These are phyloP conservation scores for Liparis tanakae DNA, from an alignment of 2,797 vertebrate genomes.

Conservation along the genomic window DNA sequence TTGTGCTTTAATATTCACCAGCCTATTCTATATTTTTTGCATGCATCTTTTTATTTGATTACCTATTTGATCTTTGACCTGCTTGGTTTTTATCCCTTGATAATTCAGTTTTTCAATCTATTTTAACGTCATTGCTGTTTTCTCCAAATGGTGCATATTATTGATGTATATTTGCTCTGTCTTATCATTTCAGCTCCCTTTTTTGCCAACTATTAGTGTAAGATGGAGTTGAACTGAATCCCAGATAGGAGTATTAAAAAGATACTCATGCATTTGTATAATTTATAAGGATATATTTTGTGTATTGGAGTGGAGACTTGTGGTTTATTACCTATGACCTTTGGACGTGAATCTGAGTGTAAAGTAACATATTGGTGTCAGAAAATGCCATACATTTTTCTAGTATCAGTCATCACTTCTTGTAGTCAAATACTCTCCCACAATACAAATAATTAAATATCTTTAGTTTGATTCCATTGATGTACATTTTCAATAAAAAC, in stretches of 20 bases:
- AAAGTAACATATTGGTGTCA: constrained; percentile 80
- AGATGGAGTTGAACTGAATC: constrained; percentile 70
- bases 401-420: constrained; percentile 76
- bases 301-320: constrained; percentile 84
- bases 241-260: constrained; percentile 73
- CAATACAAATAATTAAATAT: constrained; percentile 75
- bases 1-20: constrained; percentile 79
- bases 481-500: constrained; percentile 89
- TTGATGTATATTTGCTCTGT: constrained; percentile 72
- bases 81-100: constrained; percentile 66
- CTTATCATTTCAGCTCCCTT: constrained; percentile 63
- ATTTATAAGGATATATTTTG: constrained; percentile 89
- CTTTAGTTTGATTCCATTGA: constrained; percentile 81
- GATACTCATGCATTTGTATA: constrained; percentile 83
- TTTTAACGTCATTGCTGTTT: constrained; percentile 64
- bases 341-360: constrained; percentile 80
- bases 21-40: constrained; percentile 74
- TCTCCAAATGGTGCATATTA: constrained; percentile 71
- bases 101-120: constrained; percentile 54
- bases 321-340: constrained; percentile 82
- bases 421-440: constrained; percentile 71
- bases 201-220: constrained; percentile 82
- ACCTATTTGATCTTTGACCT: constrained; percentile 63
- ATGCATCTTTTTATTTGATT: constrained; percentile 74
- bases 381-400: constrained; percentile 79